Percentiles rank a stretch among this genome's conserved stretches.
These are phyloP conservation scores for Pollicipes pollicipes DNA, from an alignment of 1,140 invertebrate species.

Conservation along the genomic window DNA sequence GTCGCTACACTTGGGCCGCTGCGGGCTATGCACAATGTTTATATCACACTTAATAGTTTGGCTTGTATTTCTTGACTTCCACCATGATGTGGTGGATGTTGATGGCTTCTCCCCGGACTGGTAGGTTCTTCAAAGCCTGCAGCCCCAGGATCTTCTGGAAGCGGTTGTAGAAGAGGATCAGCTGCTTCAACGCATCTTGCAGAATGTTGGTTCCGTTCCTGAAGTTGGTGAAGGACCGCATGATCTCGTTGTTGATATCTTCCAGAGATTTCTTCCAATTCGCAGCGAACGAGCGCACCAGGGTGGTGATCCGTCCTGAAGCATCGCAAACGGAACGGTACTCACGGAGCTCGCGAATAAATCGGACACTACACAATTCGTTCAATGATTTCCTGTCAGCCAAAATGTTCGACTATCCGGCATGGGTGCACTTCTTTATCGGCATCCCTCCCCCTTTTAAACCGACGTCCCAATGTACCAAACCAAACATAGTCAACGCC, in stretches of 20 bases:
- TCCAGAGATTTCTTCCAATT: conserved; percentile 92
- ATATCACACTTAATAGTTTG: conserved; percentile 40
- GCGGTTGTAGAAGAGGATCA: conserved; percentile 53
- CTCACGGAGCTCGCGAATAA: too few species aligned
- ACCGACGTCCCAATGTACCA: too few species aligned
- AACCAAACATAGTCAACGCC: too few species aligned
- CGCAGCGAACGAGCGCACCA: conserved; percentile 74
- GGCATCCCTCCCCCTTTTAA: too few species aligned
- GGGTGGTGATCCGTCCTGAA: conserved; percentile 12
- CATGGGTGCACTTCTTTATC: too few species aligned
- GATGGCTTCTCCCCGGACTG: conserved; percentile 50
- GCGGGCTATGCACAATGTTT: too few species aligned
- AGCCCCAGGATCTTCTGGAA: conserved; percentile 91
- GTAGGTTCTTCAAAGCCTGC: conserved; percentile 35
- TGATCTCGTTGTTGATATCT: conserved; percentile 80
- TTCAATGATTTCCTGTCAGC: too few species aligned
- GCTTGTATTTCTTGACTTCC: conserved; percentile 98
- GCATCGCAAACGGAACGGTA: too few species aligned
- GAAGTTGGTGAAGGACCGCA: conserved; percentile 88
- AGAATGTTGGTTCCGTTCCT: conserved; percentile 84
- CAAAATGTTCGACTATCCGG: too few species aligned
- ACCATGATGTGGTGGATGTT: conserved; percentile 89
- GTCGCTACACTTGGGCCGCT: too few species aligned
- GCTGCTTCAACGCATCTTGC: conserved; percentile 78
- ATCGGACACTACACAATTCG: too few species aligned